Evolutionary conservation across 2,113 vertebrate genomes (phyloP), one percentile per base, ranked within the genome.

Genomic region (Orientallactaga bullata): DNA sequence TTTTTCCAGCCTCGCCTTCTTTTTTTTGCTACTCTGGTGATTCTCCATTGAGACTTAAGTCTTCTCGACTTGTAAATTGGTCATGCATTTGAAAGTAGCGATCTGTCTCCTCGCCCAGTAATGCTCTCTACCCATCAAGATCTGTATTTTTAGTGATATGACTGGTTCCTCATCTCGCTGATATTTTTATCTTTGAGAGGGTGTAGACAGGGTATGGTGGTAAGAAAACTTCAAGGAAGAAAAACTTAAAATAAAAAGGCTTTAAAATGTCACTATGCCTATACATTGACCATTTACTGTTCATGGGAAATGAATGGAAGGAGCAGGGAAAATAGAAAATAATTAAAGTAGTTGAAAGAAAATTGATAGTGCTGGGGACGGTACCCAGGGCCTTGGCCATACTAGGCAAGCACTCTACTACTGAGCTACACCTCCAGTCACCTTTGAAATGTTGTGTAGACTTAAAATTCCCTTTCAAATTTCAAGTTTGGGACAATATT

Each of bases 181-280:
- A 81, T n/a, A 68, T 55, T 88, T 94, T 88, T 87, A 85, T 82
- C 92, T 68, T 88, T 81, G 80, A 90, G 42, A 83, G 32, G 23
- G 1, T 68, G 51, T 32, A 88, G 82, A 72, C 0, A 37, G 23
- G 11, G 76, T 24, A 42, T 58, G 21, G 37, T 83, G 68, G 68
- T 16, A 4, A 89, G 73, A 89, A 79, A 51, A 87, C 51, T 89
- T 93, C 77, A 68, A 83, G 88, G 39, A 84, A 37, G 9, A 88
- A 55, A 26, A 11, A 12, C 76, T 90, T 77, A 55, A 95, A 88
- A 78, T 71, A 72, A 90, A 73, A 76, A 71, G 72, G 47, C 28
- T 90, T 60, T 68, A 42, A 83, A 92, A 82, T 85, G 68, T 94
- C 55, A 81, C 5, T 88, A 63, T 94, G 82, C 88, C 93, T 85